These are phyloP conservation scores for Monochamus saltuarius DNA, from an alignment of 1,140 invertebrate species.

Conservation along the genomic window DNA sequence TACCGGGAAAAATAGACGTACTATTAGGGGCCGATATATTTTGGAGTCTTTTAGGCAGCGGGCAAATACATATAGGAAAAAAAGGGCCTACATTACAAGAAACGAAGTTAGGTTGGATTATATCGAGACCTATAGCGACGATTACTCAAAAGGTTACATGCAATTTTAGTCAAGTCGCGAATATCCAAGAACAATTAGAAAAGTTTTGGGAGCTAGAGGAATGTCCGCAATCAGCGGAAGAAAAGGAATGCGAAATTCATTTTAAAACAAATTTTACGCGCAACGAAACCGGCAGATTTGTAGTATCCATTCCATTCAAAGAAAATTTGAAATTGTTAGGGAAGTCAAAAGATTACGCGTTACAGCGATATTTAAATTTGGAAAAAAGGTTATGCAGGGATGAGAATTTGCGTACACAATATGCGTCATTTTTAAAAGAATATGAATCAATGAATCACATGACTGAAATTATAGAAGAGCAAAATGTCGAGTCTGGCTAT, in stretches of 20 bases:
- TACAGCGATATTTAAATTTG: not conserved
- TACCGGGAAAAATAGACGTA: conserved; percentile 5
- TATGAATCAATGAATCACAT: conserved; percentile 12
- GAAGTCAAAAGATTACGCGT: conserved; percentile 2
- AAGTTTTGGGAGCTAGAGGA: conserved; percentile 28
- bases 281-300: conserved; percentile 5
- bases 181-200: conserved; percentile 1
- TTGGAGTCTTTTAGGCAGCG: not conserved
- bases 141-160: not conserved
- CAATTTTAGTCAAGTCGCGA: not conserved
- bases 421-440: conserved; percentile 9
- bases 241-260: conserved; percentile 17
- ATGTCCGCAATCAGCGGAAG: not conserved
- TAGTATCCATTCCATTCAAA: conserved; percentile 19
- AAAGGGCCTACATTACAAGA: conserved; percentile 15
- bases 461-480: not conserved
- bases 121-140: not conserved
- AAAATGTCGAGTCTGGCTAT: conserved; percentile 10
- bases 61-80: conserved; percentile 2
- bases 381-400: conserved; percentile 1
- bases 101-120: conserved; percentile 22
- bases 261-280: conserved; percentile 17
- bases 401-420: not conserved
- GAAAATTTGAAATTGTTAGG: conserved; percentile 4
- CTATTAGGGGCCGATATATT: conserved; percentile 20